Evolutionary conservation across 2,797 vertebrate genomes (phyloP), one percentile per base, ranked within the genome.

Genomic region (Parauchenoglanis punctatus): DNA sequence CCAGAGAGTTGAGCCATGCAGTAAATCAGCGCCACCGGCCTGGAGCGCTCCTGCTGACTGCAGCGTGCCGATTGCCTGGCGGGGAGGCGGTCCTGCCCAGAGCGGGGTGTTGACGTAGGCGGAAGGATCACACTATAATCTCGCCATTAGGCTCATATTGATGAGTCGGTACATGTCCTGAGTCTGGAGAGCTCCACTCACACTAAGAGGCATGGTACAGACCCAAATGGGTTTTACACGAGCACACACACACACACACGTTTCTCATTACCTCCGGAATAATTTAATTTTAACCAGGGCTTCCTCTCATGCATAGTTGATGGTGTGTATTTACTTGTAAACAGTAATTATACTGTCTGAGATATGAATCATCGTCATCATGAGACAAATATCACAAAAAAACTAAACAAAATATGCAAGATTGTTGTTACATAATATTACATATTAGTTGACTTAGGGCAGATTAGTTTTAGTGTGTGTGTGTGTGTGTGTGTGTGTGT

Each of bases 111-210:
- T 83, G 82, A 87, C 81, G 84, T 91, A 90, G 92, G 90, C 52
- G 89, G 90, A 90, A 93, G 77, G 83, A 88, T 89, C 70, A 63
- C 58, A 35, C 86, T 86, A 87, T 72, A 83, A 75, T 75, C 58
- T 67, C 73, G 85, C 85, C 65, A 68, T 76, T 44, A 87, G 70
- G 87, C 87, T 89, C 68, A 25, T 85, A 72, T 82, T 88, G 89
- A 91, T 91, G 89, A 91, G 89, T 91, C 73, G 82, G 81, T 61
- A 76, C 89, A 40, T 68, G 90, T 89, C 88, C 85, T 10, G 59
- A 87, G 89, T 85, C 87, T 49, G 56, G 25, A 88, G 81, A 61
- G 23, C 81, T 75, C 56, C 85, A 68, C 70, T 88, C 78, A 84
- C 23, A 23, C 31, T 84, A 77, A 88, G 73, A 84, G 81, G 59